Base-by-base conservation (phyloP, 2,797 vertebrate genomes). In the Xiphorhynchus erythropygius region DNA sequence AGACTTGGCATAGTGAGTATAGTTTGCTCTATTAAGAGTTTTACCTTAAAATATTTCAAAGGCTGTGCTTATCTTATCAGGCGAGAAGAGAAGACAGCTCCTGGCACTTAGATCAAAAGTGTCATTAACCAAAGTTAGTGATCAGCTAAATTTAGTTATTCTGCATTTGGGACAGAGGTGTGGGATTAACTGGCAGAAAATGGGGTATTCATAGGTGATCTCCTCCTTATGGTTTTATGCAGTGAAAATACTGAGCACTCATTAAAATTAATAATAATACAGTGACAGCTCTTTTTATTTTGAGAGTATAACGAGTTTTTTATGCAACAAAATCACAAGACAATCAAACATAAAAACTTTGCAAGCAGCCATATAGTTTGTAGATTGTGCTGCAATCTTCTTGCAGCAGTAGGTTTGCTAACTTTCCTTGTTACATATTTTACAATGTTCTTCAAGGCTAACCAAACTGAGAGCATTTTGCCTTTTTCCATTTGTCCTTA, bases 381-480 rank as follows among this genome's bases (percentile, higher is more conserved):
- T 33, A 37, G 37, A 37, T 37, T 37, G 37, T 37, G 37, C 37
- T 12, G 11, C 37, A 57, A 44, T 73, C 35, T 64, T 77, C 37
- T 84, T 63, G 35, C 47, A 67, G 39, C 27, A 57, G 42, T 81
- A 42, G 4, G 12, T 84, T 86, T 90, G 23, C 47, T 76, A 49
- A 55, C 18, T 76, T 84, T 53, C 25, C 28, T 73, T 68, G 24
- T 17, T 90, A 79, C 70, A 30, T 78, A 62, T 56, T 73, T 91
- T 57, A 42, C 22, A 77, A n/a, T 44, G 41, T 12, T 84, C 39
- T 87, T 94, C 25, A 52, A 63, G 35, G 33, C 33, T 64, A 82
- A 93, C 76, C 13, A 84, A 80, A 52, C 35, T 44, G 59, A 79
- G 93, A 94, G 65, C 44, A 73, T 79, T 92, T 39, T 92, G n/a